A percentile compares a stretch with the other conserved stretches of the same genome.
These are phyloP conservation scores for Micromys minutus DNA, from an alignment of 2,113 vertebrate species.

Conservation along the genomic window DNA sequence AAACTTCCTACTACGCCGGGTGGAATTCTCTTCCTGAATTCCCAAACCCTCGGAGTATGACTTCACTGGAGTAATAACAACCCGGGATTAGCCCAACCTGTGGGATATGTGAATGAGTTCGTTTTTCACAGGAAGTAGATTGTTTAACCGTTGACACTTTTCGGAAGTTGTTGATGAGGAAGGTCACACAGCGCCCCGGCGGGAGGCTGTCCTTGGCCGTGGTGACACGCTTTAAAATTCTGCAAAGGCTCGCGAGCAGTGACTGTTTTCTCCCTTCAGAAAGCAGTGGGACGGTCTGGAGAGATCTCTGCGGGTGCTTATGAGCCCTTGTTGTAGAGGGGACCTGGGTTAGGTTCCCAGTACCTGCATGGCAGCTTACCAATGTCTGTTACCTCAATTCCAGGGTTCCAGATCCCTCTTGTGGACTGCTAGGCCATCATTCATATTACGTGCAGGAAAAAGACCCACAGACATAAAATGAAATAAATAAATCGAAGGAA, in stretches of 20 bases:
- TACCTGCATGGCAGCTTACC: neutral
- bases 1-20: neutral
- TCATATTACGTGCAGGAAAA: neutral
- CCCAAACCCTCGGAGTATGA: neutral
- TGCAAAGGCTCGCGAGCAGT: neutral
- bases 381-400: neutral
- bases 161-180: neutral
- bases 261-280: constrained; percentile 35
- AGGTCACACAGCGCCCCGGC: neutral
- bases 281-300: neutral
- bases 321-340: neutral
- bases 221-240: constrained; percentile 1
- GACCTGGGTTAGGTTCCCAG: neutral
- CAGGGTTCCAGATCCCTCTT: neutral
- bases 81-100: neutral
- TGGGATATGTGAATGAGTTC: neutral
- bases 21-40: neutral
- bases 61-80: neutral
- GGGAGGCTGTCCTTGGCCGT: neutral
- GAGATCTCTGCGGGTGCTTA: neutral
- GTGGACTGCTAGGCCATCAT: neutral
- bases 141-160: neutral
- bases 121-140: neutral
- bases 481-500: neutral
- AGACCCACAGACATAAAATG: neutral